Percentiles rank a stretch among this genome's conserved stretches.
Evolutionary conservation across 2,888 invertebrate species (phyloP).

Genomic region (Chrysodeixis includens): DNA sequence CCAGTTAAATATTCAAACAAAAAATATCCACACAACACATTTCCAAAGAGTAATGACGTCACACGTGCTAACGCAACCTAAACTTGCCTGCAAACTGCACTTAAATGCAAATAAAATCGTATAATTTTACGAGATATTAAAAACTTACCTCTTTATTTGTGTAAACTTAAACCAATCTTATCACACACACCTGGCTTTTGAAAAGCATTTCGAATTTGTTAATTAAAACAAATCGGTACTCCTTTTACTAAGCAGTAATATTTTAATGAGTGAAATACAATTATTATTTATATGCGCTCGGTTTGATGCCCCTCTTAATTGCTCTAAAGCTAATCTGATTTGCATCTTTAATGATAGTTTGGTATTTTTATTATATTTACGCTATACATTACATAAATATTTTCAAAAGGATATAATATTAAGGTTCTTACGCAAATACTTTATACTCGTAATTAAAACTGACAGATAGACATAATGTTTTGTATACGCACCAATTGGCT

Average conservation of each 20-base stretch:
- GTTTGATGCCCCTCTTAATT: neutral
- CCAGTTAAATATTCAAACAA: no score
- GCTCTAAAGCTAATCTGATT: neutral
- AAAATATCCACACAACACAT: no score
- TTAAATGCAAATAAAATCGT: slow-evolving; percentile 9
- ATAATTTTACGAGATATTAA: slow-evolving; percentile 31
- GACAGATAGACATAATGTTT: no score
- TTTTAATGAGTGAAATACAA: neutral
- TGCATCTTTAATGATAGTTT: neutral
- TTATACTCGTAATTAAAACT: no score
- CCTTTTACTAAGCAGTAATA: neutral
- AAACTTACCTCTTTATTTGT: slow-evolving; percentile 25
- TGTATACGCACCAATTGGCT: no score
- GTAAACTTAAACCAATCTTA: slow-evolving; percentile 19
- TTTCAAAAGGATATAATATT: no score
- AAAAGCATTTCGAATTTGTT: neutral
- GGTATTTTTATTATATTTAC: neutral
- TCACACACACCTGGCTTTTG: neutral
- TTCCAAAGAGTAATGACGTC: no score
- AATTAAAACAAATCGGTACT: neutral
- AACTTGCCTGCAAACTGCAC: slow-evolving; percentile 17
- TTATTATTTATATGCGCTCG: neutral
- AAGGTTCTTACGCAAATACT: no score
- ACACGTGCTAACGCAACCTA: slow-evolving; percentile 17
- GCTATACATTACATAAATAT: no score